Evolutionary conservation across 2,113 vertebrate species (phyloP).

Genomic region (Dunckerocampus dactyliophorus): DNA sequence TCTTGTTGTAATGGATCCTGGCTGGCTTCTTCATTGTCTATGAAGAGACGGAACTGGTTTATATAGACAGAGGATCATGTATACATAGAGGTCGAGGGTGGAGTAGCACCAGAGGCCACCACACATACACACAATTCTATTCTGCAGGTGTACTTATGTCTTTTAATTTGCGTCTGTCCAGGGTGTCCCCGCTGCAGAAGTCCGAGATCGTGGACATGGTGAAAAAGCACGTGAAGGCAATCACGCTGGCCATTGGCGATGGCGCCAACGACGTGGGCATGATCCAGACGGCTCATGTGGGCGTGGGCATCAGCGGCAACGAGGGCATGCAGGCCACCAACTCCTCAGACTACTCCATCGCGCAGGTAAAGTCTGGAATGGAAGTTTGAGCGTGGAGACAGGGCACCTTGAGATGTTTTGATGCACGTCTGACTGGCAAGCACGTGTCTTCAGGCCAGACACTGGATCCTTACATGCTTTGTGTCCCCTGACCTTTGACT

Average conservation of each 20-base stretch:
- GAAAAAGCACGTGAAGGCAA: constrained; percentile 95
- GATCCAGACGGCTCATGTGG: constrained; percentile 97
- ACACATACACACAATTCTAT: constrained; percentile 1
- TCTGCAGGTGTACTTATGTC: constrained; percentile 1
- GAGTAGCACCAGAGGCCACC: constrained; percentile 44
- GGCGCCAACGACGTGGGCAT: constrained; percentile 97
- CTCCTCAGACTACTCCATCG: constrained; percentile 95
- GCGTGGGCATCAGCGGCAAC: constrained; percentile 96
- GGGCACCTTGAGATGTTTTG: no score
- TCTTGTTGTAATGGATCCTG: constrained; percentile 44
- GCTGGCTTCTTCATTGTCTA: constrained; percentile 46
- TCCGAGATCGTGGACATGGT: constrained; percentile 98
- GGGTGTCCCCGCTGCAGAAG: constrained; percentile 97
- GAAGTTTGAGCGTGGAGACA: no score
- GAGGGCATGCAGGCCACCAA: constrained; percentile 99
- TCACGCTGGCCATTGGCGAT: constrained; percentile 95
- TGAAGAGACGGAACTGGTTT: constrained; percentile 53
- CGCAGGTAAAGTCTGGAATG: constrained; percentile 79
- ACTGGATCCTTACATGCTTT: no score
- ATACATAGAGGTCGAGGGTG: constrained; percentile 61
- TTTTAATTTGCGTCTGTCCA: constrained; percentile 49
- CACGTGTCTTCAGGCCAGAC: no score
- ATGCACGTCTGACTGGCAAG: no score
- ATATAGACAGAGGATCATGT: constrained; percentile 46
- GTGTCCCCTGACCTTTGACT: no score